Percentiles rank a stretch among this genome's conserved stretches.
These are phyloP conservation scores for Drosophila tanythrix DNA, from an alignment of 2,888 invertebrate genomes.

Conservation along the genomic window DNA sequence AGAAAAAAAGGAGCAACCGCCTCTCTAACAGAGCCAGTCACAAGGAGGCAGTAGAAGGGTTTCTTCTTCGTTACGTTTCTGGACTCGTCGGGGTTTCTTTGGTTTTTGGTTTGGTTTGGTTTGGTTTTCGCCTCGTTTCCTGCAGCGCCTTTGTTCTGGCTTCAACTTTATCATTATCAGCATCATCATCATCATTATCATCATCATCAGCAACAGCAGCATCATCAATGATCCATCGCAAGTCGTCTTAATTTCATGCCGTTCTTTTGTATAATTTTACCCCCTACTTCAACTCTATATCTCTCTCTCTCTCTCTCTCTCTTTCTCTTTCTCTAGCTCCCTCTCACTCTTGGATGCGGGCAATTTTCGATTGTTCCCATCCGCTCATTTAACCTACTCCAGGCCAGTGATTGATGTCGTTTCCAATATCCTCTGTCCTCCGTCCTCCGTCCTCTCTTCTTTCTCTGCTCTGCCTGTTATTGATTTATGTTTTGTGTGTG, in stretches of 20 bases:
- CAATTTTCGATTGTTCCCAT: conserved; percentile 46
- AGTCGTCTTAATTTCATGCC: conserved; percentile 75
- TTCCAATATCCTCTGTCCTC: conserved; percentile 40
- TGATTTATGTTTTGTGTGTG: conserved; percentile 71
- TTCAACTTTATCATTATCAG: conserved; percentile 47
- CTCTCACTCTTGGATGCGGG: conserved; percentile 54
- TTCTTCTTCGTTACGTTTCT: conserved; percentile 11
- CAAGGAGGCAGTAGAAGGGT: conserved; percentile 52
- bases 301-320: not conserved
- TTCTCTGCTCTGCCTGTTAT: conserved; percentile 47
- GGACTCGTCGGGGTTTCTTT: conserved; percentile 13
- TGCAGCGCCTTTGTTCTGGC: conserved; percentile 62
- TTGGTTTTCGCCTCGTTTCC: conserved; percentile 37
- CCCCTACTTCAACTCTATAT: conserved; percentile 7
- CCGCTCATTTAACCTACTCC: conserved; percentile 54
- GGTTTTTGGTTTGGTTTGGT: conserved; percentile 6
- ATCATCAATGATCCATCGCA: conserved; percentile 68
- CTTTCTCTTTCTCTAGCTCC: not conserved
- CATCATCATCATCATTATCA: conserved; percentile 10
- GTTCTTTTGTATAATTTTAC: conserved; percentile 58
- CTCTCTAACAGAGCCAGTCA: conserved; percentile 25
- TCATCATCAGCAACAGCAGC: conserved; percentile 16
- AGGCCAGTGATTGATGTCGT: conserved; percentile 71
- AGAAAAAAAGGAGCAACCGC: conserved; percentile 32
- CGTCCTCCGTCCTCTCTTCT: not conserved